Evolutionary conservation across 37 sponge, comb jelly and placozoan genomes (phyloP).

Genomic region (Halichondria panicea): DNA sequence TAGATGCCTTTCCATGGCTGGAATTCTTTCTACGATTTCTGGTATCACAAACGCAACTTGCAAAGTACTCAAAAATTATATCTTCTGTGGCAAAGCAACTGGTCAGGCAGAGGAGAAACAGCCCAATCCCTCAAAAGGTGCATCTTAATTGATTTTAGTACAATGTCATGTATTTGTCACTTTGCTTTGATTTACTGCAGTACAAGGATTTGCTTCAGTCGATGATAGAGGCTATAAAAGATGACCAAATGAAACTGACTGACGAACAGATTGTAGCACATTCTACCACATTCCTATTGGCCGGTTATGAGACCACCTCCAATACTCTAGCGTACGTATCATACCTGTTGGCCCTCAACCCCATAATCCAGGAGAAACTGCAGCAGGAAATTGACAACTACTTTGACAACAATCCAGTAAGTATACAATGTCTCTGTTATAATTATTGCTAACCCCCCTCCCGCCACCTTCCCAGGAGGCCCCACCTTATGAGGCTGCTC

Average conservation of each 20-base stretch:
- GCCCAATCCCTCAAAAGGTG: too few species aligned
- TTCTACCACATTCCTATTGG: slow-evolving; percentile 53
- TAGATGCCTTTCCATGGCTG: slow-evolving; percentile 10
- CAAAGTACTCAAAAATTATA: too few species aligned
- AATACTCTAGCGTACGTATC: slow-evolving; percentile 48
- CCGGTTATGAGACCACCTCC: slow-evolving; percentile 76
- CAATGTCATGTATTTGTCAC: neutral
- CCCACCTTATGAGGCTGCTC: slow-evolving; percentile 61
- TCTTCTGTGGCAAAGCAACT: too few species aligned
- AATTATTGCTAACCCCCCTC: neutral
- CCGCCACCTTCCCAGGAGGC: slow-evolving; percentile 22
- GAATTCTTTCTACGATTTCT: neutral
- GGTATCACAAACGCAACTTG: neutral
- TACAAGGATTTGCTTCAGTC: slow-evolving; percentile 52
- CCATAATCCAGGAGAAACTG: slow-evolving; percentile 49
- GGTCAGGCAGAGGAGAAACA: too few species aligned
- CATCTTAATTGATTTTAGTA: too few species aligned
- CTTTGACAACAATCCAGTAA: slow-evolving; percentile 44
- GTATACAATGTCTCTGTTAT: neutral
- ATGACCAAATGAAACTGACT: slow-evolving; percentile 19
- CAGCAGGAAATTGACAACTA: slow-evolving; percentile 39
- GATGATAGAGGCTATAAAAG: slow-evolving; percentile 45
- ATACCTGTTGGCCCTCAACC: slow-evolving; percentile 58
- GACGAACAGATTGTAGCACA: slow-evolving; percentile 56
- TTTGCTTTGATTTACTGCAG: slow-evolving; percentile 2